Evolutionary conservation across 1,140 invertebrate species (phyloP), one percentile per base, ranked within the genome.

Genomic region (Bombus soroeensis): DNA sequence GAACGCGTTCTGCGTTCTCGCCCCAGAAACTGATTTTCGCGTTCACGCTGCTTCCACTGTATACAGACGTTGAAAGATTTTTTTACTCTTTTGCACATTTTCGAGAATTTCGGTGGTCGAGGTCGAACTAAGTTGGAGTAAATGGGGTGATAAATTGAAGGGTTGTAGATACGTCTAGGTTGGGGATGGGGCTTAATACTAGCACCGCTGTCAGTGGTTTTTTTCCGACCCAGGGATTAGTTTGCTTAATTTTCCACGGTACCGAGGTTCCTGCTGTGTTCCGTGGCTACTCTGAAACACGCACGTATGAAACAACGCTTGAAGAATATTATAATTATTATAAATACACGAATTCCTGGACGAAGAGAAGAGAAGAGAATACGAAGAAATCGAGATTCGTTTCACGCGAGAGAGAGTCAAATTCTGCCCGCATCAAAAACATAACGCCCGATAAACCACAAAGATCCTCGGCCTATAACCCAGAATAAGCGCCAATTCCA

Each of bases 1-100:
- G 12, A 57, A 32, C 47, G 18, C 74, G 74, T 28, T 57, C 53
- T 34, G 18, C 53, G 32, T 43, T 76, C 32, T 59, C 74, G 74
- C 18, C 53, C 37, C 41, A 59, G 53, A 76, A 59, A 76, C 74
- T 62, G 74, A 76, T 76, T 76, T 59, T 59, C 47, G 15, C 15
- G 47, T 59, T 59, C 12, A 37, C 34, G 32, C 13, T 18, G 43
- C 34, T 59, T 53, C 25, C 47, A 22, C 47, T 2, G 47, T 53
- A 53, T 53, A 53, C 47, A 53, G 18, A 53, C 47, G 47, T 53
- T 53, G 6, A 6, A 53, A 53, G 47, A 53, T 22, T 53, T 53
- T 39, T 53, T 53, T 47, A 18, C 47, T 53, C 47, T 53, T 53
- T 53, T 3, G 47, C 47, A 53, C 6, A 22, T 59, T 59, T 62